Conservation (phyloP, 2,113 vertebrate genomes). For the Salvator merianae region DNA sequence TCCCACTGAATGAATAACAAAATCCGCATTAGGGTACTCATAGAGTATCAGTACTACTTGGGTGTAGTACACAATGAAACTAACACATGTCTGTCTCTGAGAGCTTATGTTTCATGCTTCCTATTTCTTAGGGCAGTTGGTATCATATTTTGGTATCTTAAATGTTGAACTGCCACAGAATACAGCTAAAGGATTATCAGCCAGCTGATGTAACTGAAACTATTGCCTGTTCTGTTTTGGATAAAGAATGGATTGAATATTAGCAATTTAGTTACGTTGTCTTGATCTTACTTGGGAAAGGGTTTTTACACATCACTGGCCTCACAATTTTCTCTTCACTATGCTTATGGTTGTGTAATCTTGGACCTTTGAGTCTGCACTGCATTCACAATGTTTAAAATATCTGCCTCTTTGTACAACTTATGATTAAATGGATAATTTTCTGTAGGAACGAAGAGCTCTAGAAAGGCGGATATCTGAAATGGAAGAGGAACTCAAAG, state of each 20-base stretch:
- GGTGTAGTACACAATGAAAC: constrained; percentile 25
- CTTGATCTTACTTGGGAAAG: constrained; percentile 50
- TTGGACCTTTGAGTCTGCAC: constrained; percentile 68
- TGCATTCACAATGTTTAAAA: constrained; percentile 66
- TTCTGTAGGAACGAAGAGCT: constrained; percentile 94
- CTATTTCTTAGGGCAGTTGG: constrained; percentile 51
- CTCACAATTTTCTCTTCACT: constrained; percentile 74
- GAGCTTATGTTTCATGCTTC: constrained; percentile 61
- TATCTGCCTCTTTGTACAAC: constrained; percentile 15
- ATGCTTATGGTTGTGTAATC: constrained; percentile 74
- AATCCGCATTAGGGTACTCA: constrained; percentile 33
- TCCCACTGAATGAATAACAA: constrained; percentile 39
- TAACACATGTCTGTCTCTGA: constrained; percentile 48
- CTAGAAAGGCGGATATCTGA: constrained; percentile 99
- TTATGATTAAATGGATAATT: constrained; percentile 54
- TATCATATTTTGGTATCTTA: constrained; percentile 65
- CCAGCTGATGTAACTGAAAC: constrained; percentile 15
- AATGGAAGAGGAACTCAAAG: constrained; percentile 99
- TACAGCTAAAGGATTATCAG: constrained; percentile 42
- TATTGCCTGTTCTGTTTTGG: constrained; percentile 45
- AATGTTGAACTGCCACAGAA: constrained; percentile 41
- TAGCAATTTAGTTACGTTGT: constrained; percentile 3
- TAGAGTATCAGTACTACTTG: constrained; percentile 17
- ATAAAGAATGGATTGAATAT: constrained; percentile 49
- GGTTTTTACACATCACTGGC: constrained; percentile 69